phyloP scores from a whole-genome alignment of 1,140 invertebrate genomes.

The Episyrphus balteatus region DNA sequence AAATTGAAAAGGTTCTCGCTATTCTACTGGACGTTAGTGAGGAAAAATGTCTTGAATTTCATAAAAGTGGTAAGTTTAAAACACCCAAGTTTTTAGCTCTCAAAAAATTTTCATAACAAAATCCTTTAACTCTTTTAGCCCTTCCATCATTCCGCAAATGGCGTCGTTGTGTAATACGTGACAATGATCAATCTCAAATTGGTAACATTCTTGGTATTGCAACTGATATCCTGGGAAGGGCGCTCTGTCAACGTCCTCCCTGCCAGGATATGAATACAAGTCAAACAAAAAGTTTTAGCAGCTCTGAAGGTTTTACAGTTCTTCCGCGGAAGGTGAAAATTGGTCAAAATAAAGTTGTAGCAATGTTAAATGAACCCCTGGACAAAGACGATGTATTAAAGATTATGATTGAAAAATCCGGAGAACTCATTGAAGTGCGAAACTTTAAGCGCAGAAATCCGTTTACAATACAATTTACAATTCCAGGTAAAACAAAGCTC shows the following conservation, averaged over 20 bases:
- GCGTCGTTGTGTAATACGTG: constrained; percentile 60
- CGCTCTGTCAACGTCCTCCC: constrained; percentile 47
- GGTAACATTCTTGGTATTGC: constrained; percentile 66
- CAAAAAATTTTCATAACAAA: no score
- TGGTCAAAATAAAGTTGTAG: constrained; percentile 70
- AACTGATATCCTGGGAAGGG: constrained; percentile 57
- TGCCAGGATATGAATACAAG: constrained; percentile 18
- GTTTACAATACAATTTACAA: constrained; percentile 66
- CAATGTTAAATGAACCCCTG: constrained; percentile 63
- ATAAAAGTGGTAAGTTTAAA: constrained; percentile 39
- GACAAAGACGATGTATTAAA: constrained; percentile 59
- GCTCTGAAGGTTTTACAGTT: constrained; percentile 31
- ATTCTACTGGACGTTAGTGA: constrained; percentile 66
- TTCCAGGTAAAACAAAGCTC: constrained; percentile 43
- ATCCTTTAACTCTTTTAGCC: no score
- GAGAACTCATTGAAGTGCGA: constrained; percentile 60
- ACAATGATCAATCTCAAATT: constrained; percentile 70
- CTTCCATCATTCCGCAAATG: constrained; percentile 56
- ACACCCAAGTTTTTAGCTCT: constrained; percentile 5
- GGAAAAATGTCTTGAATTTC: constrained; percentile 46
- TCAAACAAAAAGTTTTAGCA: constrained; percentile 28
- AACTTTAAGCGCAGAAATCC: constrained; percentile 67
- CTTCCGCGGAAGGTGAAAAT: constrained; percentile 32
- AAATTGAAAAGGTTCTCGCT: constrained; percentile 58
- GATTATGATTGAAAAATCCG: constrained; percentile 65